These are phyloP conservation scores for Choristoneura fumiferana DNA, from an alignment of 1,140 invertebrate genomes.

Conservation along the genomic window DNA sequence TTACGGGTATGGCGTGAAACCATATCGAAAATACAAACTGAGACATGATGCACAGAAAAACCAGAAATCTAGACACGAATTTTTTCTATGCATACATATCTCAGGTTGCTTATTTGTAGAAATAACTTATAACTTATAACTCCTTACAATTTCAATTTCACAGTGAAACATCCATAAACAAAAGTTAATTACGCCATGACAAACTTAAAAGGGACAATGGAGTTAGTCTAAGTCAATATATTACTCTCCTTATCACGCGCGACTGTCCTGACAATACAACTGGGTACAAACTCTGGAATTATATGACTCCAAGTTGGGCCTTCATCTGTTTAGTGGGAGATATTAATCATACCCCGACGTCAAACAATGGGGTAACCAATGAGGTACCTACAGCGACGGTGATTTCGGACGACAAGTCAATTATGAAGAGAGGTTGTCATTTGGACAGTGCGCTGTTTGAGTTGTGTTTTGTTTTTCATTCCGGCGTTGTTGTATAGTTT, in stretches of 20 bases:
- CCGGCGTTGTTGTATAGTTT: too few species aligned
- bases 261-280: conserved; percentile 6
- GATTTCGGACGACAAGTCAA: too few species aligned
- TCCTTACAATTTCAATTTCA: not conserved
- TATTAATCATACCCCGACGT: not conserved
- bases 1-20: too few species aligned
- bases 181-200: not conserved
- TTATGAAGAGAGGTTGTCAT: too few species aligned
- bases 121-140: too few species aligned
- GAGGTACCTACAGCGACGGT: not conserved
- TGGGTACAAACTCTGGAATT: not conserved
- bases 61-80: too few species aligned
- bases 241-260: conserved; percentile 2
- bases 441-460: too few species aligned
- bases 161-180: conserved; percentile 1
- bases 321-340: not conserved
- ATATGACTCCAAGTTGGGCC: not conserved
- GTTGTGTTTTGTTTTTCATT: too few species aligned
- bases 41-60: too few species aligned
- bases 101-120: too few species aligned
- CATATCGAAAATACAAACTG: too few species aligned
- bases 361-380: not conserved
- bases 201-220: conserved; percentile 13
- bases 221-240: conserved; percentile 8
- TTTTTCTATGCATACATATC: too few species aligned